Evolutionary conservation across 2,113 vertebrate genomes (phyloP).

Genomic region (Bujurquina vittata): DNA sequence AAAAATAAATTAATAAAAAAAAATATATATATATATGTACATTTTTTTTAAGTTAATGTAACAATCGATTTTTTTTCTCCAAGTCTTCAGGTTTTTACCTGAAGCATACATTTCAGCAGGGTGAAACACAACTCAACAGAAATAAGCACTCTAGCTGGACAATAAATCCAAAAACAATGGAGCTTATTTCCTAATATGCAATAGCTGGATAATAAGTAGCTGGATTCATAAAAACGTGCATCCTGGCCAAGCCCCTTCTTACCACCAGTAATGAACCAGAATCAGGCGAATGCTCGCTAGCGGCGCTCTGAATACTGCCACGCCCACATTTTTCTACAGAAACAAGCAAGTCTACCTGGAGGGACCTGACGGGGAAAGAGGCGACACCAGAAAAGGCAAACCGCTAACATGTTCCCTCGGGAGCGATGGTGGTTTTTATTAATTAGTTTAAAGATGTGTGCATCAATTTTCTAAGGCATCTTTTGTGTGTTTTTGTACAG

Average conservation of each 20-base stretch:
- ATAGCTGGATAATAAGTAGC: too few species aligned
- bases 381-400: background rate
- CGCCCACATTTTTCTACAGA: background rate
- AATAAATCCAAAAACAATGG: fast-evolving
- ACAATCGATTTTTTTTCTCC: background rate
- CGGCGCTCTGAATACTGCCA: background rate
- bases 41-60: too few species aligned
- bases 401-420: background rate
- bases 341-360: background rate
- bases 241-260: background rate
- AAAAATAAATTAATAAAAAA: too few species aligned
- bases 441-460: too few species aligned
- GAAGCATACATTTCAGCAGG: background rate
- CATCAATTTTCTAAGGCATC: too few species aligned
- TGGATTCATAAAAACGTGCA: background rate
- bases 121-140: background rate
- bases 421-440: background rate
- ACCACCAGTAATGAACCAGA: background rate
- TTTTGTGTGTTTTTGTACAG: background rate
- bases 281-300: background rate
- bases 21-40: too few species aligned
- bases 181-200: background rate
- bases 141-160: background rate
- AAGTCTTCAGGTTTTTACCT: background rate
- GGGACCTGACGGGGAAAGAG: background rate